Percentiles rank a stretch among this genome's conserved stretches.
phyloP scores from a whole-genome alignment of 2,888 invertebrate genomes.

The Andrena fulva region DNA sequence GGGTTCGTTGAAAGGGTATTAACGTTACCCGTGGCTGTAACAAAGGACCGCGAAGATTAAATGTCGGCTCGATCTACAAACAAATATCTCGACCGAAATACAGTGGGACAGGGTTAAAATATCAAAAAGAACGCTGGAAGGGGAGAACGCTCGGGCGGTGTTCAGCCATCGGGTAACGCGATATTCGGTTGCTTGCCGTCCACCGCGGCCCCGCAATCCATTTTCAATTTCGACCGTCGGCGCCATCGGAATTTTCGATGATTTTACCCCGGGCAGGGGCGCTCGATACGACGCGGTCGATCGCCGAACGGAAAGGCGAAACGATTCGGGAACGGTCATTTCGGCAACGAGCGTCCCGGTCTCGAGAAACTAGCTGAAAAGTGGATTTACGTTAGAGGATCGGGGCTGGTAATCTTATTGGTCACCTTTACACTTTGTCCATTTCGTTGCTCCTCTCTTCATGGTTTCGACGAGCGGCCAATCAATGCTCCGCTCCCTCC shows the following conservation, averaged over 20 bases:
- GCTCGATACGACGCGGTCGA: neutral
- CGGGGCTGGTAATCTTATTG: conserved; percentile 52
- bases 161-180: conserved; percentile 13
- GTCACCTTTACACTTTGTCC: conserved; percentile 58
- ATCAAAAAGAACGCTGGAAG: conserved; percentile 13
- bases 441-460: conserved; percentile 40
- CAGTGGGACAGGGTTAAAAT: conserved; percentile 26
- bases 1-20: conserved; percentile 1
- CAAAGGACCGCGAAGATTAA: conserved; percentile 30
- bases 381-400: conserved; percentile 55
- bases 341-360: neutral
- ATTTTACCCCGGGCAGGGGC: neutral
- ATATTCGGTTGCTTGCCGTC: conserved; percentile 12
- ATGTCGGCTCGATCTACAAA: conserved; percentile 22
- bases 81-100: conserved; percentile 29
- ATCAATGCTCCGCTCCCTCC: conserved; percentile 34
- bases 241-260: neutral
- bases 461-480: conserved; percentile 37
- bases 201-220: conserved; percentile 7
- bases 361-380: conserved; percentile 32
- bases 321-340: conserved; percentile 13
- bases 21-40: neutral
- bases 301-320: neutral
- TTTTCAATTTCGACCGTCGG: conserved; percentile 23
- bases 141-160: neutral